A percentile compares a stretch with the other conserved stretches of the same genome.
Conservation (phyloP, 2,888 invertebrate species). For the Cepaea hortensis region DNA sequence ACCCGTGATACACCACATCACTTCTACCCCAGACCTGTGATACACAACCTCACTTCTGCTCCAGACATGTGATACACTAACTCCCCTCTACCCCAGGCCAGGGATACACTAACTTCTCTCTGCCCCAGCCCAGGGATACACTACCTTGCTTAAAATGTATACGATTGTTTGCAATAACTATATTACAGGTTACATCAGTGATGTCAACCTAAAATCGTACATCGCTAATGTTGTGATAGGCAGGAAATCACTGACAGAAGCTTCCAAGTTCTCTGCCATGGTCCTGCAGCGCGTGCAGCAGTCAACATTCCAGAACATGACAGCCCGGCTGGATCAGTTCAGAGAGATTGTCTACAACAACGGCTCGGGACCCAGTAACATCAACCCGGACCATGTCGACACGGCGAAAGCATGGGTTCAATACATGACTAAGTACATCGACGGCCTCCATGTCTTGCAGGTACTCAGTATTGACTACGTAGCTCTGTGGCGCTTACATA, state of each 20-base stretch:
- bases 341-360: constrained; percentile 17
- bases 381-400: neutral
- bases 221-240: constrained; percentile 9
- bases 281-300: neutral
- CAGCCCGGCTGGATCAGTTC: neutral
- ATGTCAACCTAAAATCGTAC: neutral
- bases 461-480: neutral
- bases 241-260: neutral
- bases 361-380: neutral
- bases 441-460: constrained; percentile 24
- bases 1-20: too few relatives aligned
- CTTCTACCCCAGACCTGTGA: too few relatives aligned
- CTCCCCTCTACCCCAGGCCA: too few relatives aligned
- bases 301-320: neutral
- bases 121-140: too few relatives aligned
- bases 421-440: constrained; percentile 18
- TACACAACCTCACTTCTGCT: too few relatives aligned
- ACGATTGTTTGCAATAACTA: neutral
- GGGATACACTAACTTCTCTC: too few relatives aligned
- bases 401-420: constrained; percentile 17
- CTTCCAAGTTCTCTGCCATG: constrained; percentile 9
- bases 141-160: neutral
- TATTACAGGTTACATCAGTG: constrained; percentile 3
- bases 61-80: too few relatives aligned
- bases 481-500: neutral